Evolutionary conservation across 2,113 vertebrate genomes (phyloP).

Genomic region (Haemorhous mexicanus): DNA sequence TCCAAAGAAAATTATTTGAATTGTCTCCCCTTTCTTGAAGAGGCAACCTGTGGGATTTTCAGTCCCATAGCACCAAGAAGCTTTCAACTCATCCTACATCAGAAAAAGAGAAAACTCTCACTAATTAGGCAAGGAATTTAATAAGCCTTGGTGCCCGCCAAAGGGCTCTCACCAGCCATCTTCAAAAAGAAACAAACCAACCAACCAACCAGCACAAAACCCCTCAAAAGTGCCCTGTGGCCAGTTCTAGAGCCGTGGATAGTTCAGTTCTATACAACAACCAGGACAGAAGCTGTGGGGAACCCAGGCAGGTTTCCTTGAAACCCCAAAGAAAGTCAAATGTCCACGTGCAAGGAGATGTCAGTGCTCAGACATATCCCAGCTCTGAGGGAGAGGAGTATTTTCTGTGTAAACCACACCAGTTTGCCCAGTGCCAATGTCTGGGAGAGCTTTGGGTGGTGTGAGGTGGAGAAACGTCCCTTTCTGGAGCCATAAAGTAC

Average conservation of each 20-base stretch:
- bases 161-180: not conserved
- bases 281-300: not conserved
- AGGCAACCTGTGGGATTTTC: not conserved
- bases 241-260: not conserved
- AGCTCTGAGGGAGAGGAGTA: rapidly evolving
- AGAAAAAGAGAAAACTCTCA: not conserved
- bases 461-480: not conserved
- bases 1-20: not conserved
- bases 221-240: not conserved
- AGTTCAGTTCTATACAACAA: not conserved
- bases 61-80: not conserved
- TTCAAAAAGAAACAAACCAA: not conserved
- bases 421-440: not conserved
- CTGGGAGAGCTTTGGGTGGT: not conserved
- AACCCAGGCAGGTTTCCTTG: not conserved
- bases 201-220: not conserved
- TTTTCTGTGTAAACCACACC: not conserved
- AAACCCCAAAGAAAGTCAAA: not conserved
- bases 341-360: rapidly evolving
- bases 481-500: not conserved
- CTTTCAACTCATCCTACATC: not conserved
- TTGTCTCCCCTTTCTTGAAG: not conserved
- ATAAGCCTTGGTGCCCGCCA: not conserved
- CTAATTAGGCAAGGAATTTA: not conserved
- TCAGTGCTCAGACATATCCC: rapidly evolving